Conservation (phyloP, 53 echinoderm and acorn worm genomes). For the Hippasteria phrygiana region DNA sequence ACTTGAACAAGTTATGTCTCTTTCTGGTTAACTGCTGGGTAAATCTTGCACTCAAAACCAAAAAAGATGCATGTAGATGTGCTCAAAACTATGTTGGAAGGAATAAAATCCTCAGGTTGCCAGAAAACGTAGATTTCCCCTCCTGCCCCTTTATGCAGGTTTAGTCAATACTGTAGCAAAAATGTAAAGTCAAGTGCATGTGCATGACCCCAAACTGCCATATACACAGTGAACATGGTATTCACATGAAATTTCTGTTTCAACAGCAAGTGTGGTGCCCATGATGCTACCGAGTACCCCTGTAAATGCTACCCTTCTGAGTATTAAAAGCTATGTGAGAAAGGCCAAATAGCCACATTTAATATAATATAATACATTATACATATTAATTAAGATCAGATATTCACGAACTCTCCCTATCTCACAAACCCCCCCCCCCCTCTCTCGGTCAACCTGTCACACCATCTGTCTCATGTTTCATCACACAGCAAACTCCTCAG, state of each 20-base stretch:
- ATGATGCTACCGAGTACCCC: neutral
- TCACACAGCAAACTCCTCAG: slow-evolving; percentile 18
- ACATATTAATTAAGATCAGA: neutral
- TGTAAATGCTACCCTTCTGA: neutral
- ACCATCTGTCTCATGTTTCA: slow-evolving; percentile 23
- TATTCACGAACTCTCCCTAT: neutral
- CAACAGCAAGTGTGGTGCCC: neutral
- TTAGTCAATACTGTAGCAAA: too few species aligned
- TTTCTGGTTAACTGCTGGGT: too few species aligned
- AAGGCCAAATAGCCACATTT: neutral
- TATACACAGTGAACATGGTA: neutral
- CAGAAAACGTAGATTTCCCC: too few species aligned
- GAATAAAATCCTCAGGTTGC: too few species aligned
- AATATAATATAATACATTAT: neutral
- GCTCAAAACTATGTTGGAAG: too few species aligned
- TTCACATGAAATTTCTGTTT: neutral
- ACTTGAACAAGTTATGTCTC: neutral
- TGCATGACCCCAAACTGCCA: neutral
- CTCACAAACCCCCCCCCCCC: slow-evolving; percentile 5
- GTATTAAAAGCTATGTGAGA: neutral
- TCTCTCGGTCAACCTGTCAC: neutral
- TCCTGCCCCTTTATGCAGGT: too few species aligned
- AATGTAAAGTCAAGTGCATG: too few species aligned
- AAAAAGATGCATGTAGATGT: too few species aligned
- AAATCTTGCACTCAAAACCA: neutral